Percentiles rank a stretch among this genome's conserved stretches.
Conservation (phyloP, 2,113 vertebrate species). For the Oryzias woworae region DNA sequence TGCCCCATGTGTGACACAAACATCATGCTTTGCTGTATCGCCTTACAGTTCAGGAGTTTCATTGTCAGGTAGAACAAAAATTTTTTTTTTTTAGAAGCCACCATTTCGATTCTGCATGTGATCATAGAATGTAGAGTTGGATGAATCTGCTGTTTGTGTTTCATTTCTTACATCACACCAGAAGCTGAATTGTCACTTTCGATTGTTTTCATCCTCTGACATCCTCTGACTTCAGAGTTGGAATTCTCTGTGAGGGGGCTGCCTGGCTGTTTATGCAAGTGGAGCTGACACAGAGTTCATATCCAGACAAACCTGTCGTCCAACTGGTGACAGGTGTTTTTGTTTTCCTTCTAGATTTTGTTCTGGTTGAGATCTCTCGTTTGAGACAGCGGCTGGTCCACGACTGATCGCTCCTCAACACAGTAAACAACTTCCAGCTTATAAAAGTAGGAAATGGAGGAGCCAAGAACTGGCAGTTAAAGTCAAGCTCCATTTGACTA, state of each 20-base stretch:
- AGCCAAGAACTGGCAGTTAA: conserved; percentile 55
- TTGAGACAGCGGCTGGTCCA: conserved; percentile 24
- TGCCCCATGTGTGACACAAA: no score
- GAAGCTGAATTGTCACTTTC: conserved; percentile 20
- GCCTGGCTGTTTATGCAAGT: conserved; percentile 6
- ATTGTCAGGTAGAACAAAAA: no score
- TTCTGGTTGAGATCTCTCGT: conserved; percentile 34
- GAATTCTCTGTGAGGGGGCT: conserved; percentile 4
- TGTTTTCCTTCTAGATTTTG: conserved; percentile 31
- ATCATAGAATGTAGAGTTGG: no score
- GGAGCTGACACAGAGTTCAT: conserved; percentile 40
- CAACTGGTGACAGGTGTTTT: conserved; percentile 28
- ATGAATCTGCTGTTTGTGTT: neutral
- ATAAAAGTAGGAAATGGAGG: conserved; percentile 55
- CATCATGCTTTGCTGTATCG: no score
- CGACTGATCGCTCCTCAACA: conserved; percentile 40
- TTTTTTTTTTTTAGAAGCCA: no score
- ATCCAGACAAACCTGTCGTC: conserved; percentile 26
- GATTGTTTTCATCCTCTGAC: conserved; percentile 22
- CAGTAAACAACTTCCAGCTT: conserved; percentile 55
- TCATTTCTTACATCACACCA: neutral
- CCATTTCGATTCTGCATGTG: no score
- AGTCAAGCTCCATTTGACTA: conserved; percentile 61
- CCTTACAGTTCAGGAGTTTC: no score
- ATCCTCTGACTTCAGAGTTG: conserved; percentile 1